Evolutionary conservation across 1,140 invertebrate genomes (phyloP).

Genomic region (Brachionus asplanchnoidis): DNA sequence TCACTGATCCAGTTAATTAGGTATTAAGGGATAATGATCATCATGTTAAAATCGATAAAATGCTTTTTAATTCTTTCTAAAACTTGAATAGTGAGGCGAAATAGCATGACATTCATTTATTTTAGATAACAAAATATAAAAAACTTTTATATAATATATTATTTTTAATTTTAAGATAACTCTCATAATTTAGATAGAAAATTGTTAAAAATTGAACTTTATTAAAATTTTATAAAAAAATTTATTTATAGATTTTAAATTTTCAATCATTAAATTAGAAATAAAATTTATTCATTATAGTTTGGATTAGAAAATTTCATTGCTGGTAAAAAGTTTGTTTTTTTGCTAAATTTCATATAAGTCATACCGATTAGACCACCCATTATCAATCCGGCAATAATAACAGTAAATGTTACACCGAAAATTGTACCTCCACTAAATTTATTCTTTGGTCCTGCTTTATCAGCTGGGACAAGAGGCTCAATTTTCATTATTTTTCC

Average conservation of each 20-base stretch:
- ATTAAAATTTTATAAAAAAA: neutral
- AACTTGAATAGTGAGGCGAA: too few species aligned
- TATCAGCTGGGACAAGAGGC: neutral
- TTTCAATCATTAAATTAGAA: neutral
- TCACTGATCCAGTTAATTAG: too few species aligned
- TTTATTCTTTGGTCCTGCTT: neutral
- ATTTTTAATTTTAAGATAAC: too few species aligned
- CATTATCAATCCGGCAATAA: constrained; percentile 7
- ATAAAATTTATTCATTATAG: neutral
- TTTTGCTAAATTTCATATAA: neutral
- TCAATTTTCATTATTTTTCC: neutral
- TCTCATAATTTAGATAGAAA: too few species aligned
- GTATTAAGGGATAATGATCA: too few species aligned
- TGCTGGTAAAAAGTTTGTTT: neutral
- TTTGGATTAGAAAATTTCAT: constrained; percentile 41
- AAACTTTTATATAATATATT: too few species aligned
- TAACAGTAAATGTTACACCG: neutral
- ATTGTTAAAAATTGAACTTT: too few species aligned
- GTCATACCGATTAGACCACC: neutral
- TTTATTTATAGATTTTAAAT: neutral
- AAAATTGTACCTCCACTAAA: neutral
- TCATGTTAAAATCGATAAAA: too few species aligned
- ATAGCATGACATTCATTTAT: too few species aligned
- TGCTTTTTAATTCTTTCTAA: too few species aligned
- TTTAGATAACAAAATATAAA: too few species aligned